phyloP scores from a whole-genome alignment of 1,140 invertebrate species.

The Cydia splendana region DNA sequence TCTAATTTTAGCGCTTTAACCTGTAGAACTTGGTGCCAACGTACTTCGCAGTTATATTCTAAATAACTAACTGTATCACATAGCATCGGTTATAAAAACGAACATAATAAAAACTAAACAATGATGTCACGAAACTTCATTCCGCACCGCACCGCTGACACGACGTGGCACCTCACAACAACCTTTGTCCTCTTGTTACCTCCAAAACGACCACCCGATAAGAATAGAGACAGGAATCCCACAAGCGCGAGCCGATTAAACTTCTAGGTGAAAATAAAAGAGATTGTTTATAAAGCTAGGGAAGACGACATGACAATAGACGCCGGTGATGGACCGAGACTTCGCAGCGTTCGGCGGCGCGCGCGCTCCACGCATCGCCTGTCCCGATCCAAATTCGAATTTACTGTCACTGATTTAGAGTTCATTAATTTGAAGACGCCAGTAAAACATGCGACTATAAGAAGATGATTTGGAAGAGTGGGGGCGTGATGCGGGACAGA shows the following conservation, averaged over 20 bases:
- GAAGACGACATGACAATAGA: constrained; percentile 76
- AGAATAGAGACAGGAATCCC: constrained; percentile 74
- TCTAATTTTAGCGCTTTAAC: constrained; percentile 2
- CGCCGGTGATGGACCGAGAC: constrained; percentile 65
- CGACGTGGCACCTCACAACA: constrained; percentile 69
- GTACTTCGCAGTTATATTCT: neutral
- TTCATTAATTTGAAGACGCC: constrained; percentile 72
- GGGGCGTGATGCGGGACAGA: constrained; percentile 73
- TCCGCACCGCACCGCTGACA: constrained; percentile 59
- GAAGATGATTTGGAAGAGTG: constrained; percentile 75
- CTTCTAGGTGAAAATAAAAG: constrained; percentile 77
- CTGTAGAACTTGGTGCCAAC: neutral
- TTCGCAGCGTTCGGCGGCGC: constrained; percentile 36
- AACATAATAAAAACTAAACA: constrained; percentile 50
- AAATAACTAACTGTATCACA: constrained; percentile 42
- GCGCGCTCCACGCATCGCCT: constrained; percentile 40
- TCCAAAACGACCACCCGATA: constrained; percentile 71
- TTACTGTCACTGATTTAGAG: constrained; percentile 68
- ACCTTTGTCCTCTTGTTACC: constrained; percentile 71
- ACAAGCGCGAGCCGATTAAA: constrained; percentile 73
- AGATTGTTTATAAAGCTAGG: constrained; percentile 75
- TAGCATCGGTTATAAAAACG: constrained; percentile 38
- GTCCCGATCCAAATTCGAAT: constrained; percentile 64
- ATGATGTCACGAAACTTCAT: constrained; percentile 60
- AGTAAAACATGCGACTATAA: constrained; percentile 75